Evolutionary conservation across 2,888 invertebrate species (phyloP), one percentile per base, ranked within the genome.

Genomic region (Villa cingulata): DNA sequence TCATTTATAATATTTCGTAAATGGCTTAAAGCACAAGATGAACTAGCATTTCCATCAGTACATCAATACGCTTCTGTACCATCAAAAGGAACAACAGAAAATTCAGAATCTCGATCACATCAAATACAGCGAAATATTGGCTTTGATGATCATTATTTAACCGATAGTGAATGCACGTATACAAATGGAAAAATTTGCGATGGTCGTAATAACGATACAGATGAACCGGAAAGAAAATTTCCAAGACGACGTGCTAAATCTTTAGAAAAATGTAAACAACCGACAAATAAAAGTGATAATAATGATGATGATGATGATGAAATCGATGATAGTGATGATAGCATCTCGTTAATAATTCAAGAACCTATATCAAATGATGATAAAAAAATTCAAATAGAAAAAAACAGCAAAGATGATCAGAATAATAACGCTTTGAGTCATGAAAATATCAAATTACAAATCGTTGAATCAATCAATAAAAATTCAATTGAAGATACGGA

Each of bases 1-100:
- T 48, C 51, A 16, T 55, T 49, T 44, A 50, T 55, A 36, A 53
- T 55, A 20, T 51, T 48, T 39, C 50, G 50, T 43, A 53, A 55
- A 55, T 55, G 55, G 55, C 19, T 48, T 27, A 51, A 48, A 43
- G 49, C 45, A n/a, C 43, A 49, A 29, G 55, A 50, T 20, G 50
- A 52, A 41, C 41, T 52, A 34, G 50, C 55, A 41, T 55, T 53
- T 46, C 53, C 55, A 34, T 36, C 42, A 23, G 37, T 55, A 2
- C 43, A 49, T 15, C 43, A 43, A 46, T 51, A 37, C 34, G 20
- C 17, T 4, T 32, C 43, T n/a, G 12, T 18, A 4, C 12, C 29
- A 12, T 12, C 29, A 12, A 32, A 9, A 12, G 29, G 12, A 3
- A 12, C 1, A 12, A 12, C 12, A 32, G 12, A 3, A 32, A 32